Evolutionary conservation across 2,797 vertebrate genomes (phyloP).

Genomic region (Triplophysa bombifrons): DNA sequence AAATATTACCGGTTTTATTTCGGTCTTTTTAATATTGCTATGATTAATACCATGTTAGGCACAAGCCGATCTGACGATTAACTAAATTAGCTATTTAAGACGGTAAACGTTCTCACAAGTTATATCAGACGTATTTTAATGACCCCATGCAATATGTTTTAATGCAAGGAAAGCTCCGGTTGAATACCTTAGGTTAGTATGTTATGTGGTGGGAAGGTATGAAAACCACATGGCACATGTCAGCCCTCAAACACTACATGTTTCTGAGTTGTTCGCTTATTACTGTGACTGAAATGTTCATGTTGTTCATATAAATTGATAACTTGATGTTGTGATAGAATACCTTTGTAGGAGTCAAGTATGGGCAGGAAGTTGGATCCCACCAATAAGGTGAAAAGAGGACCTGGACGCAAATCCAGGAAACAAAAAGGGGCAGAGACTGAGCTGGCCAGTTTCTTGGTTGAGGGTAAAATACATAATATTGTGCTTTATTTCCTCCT

Average conservation of each 20-base stretch:
- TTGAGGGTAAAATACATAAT: constrained; percentile 74
- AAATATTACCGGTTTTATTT: not conserved
- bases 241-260: not conserved
- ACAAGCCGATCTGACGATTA: not conserved
- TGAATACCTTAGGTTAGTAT: not conserved
- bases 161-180: not conserved
- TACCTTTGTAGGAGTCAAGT: constrained; percentile 54
- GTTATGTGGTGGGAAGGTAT: not conserved
- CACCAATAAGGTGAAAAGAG: constrained; percentile 83
- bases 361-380: constrained; percentile 96
- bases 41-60: not conserved
- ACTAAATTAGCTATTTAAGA: too few species aligned
- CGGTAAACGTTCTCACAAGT: not conserved
- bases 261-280: not conserved
- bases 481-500: not conserved
- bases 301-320: not conserved
- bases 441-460: constrained; percentile 84
- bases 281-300: not conserved
- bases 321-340: constrained; percentile 24
- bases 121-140: not conserved
- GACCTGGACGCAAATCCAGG: constrained; percentile 87
- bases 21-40: not conserved
- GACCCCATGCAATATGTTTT: not conserved
- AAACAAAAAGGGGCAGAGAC: constrained; percentile 93
- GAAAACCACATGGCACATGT: constrained; percentile 8